Base-by-base conservation (phyloP, 2,797 vertebrate species). In the Gymnothorax javanicus region DNA sequence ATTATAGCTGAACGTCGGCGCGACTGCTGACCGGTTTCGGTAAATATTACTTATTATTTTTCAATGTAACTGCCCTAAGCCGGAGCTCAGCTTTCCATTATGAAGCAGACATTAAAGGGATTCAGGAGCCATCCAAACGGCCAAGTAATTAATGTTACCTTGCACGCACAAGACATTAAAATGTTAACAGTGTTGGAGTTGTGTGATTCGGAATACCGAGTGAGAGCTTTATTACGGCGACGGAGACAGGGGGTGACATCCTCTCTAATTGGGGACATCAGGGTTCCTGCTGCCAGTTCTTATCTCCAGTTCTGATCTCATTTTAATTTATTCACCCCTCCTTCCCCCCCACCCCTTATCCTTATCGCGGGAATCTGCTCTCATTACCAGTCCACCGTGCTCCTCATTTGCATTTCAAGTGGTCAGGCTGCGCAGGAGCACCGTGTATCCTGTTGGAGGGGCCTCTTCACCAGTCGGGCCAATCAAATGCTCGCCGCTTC, bases 351-450 rank as follows among this genome's bases (percentile, higher is more conserved):
- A 73, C 87, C 85, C 62, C 25, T 77, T 15, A 89, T 97, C 96
- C 96, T 97, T 97, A 96, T 97, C 96, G 94, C 97, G 96, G 95
- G 96, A 97, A 97, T 98, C 97, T 97, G 97, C 96, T 98, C 97
- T 99, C 98, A 98, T 99, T 99, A 99, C 98, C 97, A 98, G 97
- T 98, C 97, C 95, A 95, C 97, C 96, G 96, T 94, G 94, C 96
- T 97, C 95, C 95, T 98, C 96, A 96, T 99, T 99, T 98, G 98
- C 98, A 99, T 99, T 98, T 99, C 97, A 99, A 99, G 98, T 98
- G 97, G 95, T 93, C 95, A 96, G 95, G 95, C 95, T 95, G 95
- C 97, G 95, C 95, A 94, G 96, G 96, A 97, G 96, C 96, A 94
- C 96, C 96, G 95, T 91, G 94, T 94, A 84, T 96, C 96, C 94